These are phyloP conservation scores for Dromas ardeola DNA, from an alignment of 2,113 vertebrate species.

Conservation along the genomic window DNA sequence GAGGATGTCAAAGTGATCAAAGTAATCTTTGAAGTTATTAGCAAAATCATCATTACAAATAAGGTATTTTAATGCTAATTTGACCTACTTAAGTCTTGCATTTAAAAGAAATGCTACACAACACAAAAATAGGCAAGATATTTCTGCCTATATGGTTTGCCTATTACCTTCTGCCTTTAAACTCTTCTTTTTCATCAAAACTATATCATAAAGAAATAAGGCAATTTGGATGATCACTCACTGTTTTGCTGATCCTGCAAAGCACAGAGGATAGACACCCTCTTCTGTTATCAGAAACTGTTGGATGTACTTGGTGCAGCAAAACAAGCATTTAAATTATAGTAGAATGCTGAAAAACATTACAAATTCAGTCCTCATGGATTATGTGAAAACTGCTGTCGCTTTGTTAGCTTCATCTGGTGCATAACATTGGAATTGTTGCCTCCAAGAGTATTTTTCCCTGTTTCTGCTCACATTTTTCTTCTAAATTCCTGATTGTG, in stretches of 20 bases:
- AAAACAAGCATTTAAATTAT: background rate
- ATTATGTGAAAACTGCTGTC: background rate
- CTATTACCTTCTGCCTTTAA: background rate
- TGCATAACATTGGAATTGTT: background rate
- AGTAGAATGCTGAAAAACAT: background rate
- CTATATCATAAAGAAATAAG: background rate
- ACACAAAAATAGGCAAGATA: background rate
- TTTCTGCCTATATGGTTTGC: background rate
- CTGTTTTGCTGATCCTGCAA: background rate
- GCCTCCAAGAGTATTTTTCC: background rate
- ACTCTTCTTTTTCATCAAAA: background rate
- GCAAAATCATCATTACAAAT: conserved; percentile 21
- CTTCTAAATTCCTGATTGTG: background rate
- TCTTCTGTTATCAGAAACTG: conserved; percentile 48
- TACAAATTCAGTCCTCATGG: background rate
- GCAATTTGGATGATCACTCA: background rate
- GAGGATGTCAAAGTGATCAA: conserved; percentile 39
- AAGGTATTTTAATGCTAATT: conserved; percentile 41
- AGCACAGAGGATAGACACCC: conserved; percentile 8
- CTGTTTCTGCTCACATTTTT: background rate
- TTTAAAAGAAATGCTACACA: background rate
- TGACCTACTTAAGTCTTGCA: conserved; percentile 17
- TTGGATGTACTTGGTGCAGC: background rate
- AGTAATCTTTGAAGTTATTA: conserved; percentile 37
- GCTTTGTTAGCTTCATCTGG: background rate